Percentiles rank a stretch among this genome's conserved stretches.
These are phyloP conservation scores for Lycorma delicatula DNA, from an alignment of 1,140 invertebrate genomes.

Conservation along the genomic window DNA sequence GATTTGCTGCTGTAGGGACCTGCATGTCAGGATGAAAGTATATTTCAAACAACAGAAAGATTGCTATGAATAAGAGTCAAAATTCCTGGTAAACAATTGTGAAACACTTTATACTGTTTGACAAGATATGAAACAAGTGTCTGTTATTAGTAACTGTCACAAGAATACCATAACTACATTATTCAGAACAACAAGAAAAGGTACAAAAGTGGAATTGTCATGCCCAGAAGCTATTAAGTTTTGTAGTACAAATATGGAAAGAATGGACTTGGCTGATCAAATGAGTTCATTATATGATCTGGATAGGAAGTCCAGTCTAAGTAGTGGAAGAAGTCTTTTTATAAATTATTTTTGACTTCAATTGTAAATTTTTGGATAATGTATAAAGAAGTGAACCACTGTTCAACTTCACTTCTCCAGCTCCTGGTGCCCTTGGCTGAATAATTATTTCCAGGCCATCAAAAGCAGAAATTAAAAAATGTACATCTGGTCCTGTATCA, in stretches of 20 bases:
- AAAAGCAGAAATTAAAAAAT: background rate
- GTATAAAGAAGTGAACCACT: background rate
- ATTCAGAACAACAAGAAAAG: background rate
- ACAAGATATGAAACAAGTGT: background rate
- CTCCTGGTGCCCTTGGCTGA: background rate
- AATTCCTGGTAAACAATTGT: background rate
- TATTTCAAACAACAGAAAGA: background rate
- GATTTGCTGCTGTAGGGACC: background rate
- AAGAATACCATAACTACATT: background rate
- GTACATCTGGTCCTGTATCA: background rate
- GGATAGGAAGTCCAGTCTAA: background rate
- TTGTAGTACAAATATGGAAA: background rate
- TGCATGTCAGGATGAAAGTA: background rate
- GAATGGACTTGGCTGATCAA: background rate
- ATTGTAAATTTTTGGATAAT: background rate
- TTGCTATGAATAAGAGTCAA: background rate
- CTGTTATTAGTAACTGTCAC: background rate
- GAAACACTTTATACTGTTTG: background rate
- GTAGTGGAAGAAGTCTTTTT: background rate
- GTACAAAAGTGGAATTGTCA: background rate
- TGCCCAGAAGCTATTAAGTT: background rate
- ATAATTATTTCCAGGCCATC: background rate
- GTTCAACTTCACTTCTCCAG: background rate
- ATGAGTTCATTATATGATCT: background rate
- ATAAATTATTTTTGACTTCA: background rate